Evolutionary conservation across 2,888 invertebrate species (phyloP).

Genomic region (Linnaemya vulpina): DNA sequence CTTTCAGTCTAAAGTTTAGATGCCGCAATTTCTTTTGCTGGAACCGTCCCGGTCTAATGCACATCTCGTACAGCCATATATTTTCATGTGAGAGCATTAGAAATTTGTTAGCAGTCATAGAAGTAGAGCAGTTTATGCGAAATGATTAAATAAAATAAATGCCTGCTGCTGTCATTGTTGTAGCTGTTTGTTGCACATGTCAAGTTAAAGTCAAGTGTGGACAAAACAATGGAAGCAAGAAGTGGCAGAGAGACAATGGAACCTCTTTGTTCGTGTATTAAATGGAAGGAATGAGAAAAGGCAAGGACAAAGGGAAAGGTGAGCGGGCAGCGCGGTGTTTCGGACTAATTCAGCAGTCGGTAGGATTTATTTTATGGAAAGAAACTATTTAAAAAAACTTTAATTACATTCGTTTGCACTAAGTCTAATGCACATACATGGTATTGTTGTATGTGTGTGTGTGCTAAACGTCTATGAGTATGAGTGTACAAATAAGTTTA

Average conservation of each 20-base stretch:
- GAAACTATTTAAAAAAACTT: background rate
- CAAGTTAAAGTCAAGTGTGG: conserved; percentile 47
- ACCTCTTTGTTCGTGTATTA: conserved; percentile 24
- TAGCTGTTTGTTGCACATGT: conserved; percentile 47
- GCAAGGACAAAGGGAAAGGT: background rate
- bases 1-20: too few species aligned
- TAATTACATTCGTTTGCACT: conserved; percentile 13
- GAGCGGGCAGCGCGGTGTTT: conserved; percentile 7
- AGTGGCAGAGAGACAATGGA: conserved; percentile 47
- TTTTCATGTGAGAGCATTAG: conserved; percentile 3
- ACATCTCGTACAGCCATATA: background rate
- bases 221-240: conserved; percentile 41
- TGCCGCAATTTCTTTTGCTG: too few species aligned
- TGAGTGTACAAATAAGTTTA: conserved; percentile 25
- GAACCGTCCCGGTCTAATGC: background rate
- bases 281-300: conserved; percentile 12
- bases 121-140: conserved; percentile 54
- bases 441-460: background rate
- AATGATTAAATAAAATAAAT: conserved; percentile 57
- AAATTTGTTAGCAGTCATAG: conserved; percentile 38
- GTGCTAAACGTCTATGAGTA: background rate
- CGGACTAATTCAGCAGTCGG: conserved; percentile 4
- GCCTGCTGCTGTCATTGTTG: conserved; percentile 29
- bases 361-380: background rate
- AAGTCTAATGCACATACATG: background rate